Base-by-base conservation (phyloP, 1,140 invertebrate species). In the Bemisia tabaci region DNA sequence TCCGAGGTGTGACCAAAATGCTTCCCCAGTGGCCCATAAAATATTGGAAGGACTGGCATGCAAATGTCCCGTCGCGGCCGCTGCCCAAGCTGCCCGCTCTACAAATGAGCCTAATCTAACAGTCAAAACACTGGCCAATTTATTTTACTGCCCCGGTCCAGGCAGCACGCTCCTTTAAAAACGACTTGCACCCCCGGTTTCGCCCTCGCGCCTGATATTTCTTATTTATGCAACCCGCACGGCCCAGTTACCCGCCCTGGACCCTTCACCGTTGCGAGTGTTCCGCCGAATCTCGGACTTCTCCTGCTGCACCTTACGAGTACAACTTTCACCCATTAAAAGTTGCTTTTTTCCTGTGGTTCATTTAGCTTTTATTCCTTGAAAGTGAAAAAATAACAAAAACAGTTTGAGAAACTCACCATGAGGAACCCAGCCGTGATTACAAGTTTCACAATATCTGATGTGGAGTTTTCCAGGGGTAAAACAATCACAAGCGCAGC, bases 381-480 rank as follows among this genome's bases (percentile, higher is more conserved):
- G 33, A 17, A 48, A 48, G 33, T 9, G 5, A 48, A 48, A 48
- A 48, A 17, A 5, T 48, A 48, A 48, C 33, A 48, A 48, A 48
- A 48, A 9, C 33, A 48, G 33, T 48, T 48, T 48, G 33, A 17
- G 48, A 25, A 59, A 79, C 87, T 87, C 77, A 90, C 87, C 87
- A 77, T 90, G 88, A 66, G 85, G 84, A 62, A 90, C 87, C 87
- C 87, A 90, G 64, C 87, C 87, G 74, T 90, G 88, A 70, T 84
- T 85, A 73, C 88, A 90, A 60, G 82, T 83, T 69, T 87, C 85
- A 78, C 88, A 90, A 72, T 82, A 84, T 22, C 88, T 82, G 26
- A 89, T 80, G 72, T 85, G 82, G 62, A 81, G 74, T 74, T 87
- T 88, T 58, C 86, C 85, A 12, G 87, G 87, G n/a, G 83, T 81